Conservation (phyloP, 2,888 invertebrate genomes). For the Ormyrus pomaceus region DNA sequence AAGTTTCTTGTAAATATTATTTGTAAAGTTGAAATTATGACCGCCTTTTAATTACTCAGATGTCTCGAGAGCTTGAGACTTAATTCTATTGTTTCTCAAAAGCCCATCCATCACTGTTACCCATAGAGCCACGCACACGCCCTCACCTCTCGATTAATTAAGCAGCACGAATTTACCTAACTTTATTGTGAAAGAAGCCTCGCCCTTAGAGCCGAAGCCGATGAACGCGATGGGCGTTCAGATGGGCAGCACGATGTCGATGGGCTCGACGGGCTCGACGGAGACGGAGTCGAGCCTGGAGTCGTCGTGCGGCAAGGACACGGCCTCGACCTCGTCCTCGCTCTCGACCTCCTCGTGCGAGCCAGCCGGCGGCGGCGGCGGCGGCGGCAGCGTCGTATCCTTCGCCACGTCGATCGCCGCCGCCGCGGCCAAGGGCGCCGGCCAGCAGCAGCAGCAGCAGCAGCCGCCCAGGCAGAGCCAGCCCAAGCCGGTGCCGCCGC, state of each 20-base stretch:
- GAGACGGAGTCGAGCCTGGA: slow-evolving; percentile 73
- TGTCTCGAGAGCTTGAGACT: too few species aligned
- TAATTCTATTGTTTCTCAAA: too few species aligned
- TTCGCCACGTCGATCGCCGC: slow-evolving; percentile 63
- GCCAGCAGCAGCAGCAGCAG: neutral
- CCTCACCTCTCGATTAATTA: too few species aligned
- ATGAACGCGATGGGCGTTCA: slow-evolving; percentile 74
- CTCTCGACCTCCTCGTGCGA: slow-evolving; percentile 74
- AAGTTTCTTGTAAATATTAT: too few species aligned
- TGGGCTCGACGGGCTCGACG: slow-evolving; percentile 74
- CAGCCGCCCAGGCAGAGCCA: neutral
- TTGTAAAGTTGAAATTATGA: too few species aligned
- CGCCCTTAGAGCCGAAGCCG: slow-evolving; percentile 67
- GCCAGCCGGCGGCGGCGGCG: slow-evolving; percentile 60
- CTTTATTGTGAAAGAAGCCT: too few species aligned
- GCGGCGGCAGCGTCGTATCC: slow-evolving; percentile 56
- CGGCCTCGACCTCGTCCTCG: slow-evolving; percentile 71
- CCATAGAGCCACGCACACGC: too few species aligned
- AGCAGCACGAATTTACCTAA: too few species aligned
- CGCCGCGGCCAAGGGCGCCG: slow-evolving; percentile 48
- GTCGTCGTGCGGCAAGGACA: slow-evolving; percentile 72
- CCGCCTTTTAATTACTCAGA: too few species aligned
- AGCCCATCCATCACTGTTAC: too few species aligned
- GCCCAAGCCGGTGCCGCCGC: slow-evolving; percentile 45
- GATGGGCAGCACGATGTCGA: slow-evolving; percentile 74